A percentile compares a stretch with the other conserved stretches of the same genome.
Conservation (phyloP, 1,140 invertebrate species). For the Pseudomyrmex dendroicus region DNA sequence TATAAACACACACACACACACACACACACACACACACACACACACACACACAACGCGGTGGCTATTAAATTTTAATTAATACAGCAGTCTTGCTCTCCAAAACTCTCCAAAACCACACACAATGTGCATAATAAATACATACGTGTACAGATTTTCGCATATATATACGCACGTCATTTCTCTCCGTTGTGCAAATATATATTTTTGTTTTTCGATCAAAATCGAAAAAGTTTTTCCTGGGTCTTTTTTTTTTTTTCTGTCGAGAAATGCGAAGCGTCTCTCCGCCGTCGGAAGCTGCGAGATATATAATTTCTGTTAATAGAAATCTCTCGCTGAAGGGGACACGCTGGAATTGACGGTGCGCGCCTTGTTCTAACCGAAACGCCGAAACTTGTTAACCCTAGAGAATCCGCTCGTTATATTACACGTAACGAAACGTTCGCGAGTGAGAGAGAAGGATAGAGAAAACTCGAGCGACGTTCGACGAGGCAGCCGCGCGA, state of each 20-base stretch:
- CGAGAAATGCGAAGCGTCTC: background rate
- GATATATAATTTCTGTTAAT: conserved; percentile 24
- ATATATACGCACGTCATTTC: background rate
- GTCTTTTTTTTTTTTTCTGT: background rate
- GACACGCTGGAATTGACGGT: background rate
- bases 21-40: too few relatives aligned
- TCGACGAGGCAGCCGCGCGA: conserved; percentile 8
- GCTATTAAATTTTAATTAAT: conserved; percentile 58
- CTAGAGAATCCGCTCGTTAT: conserved; percentile 46
- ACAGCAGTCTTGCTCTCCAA: background rate
- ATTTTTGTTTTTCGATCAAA: conserved; percentile 9
- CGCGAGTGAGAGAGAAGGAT: background rate
- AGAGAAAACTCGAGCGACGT: background rate
- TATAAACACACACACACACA: too few relatives aligned
- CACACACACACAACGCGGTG: too few relatives aligned
- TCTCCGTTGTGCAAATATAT: background rate
- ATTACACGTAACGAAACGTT: conserved; percentile 14
- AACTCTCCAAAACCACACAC: background rate
- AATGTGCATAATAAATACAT: background rate
- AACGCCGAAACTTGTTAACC: conserved; percentile 52
- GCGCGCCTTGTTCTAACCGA: conserved; percentile 2
- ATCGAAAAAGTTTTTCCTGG: background rate
- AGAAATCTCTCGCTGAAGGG: conserved; percentile 20
- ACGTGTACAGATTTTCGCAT: too few relatives aligned
- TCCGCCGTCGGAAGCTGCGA: too few relatives aligned